Percentiles rank a stretch among this genome's conserved stretches.
These are phyloP conservation scores for Phasianus colchicus DNA, from an alignment of 2,113 vertebrate species.

Conservation along the genomic window DNA sequence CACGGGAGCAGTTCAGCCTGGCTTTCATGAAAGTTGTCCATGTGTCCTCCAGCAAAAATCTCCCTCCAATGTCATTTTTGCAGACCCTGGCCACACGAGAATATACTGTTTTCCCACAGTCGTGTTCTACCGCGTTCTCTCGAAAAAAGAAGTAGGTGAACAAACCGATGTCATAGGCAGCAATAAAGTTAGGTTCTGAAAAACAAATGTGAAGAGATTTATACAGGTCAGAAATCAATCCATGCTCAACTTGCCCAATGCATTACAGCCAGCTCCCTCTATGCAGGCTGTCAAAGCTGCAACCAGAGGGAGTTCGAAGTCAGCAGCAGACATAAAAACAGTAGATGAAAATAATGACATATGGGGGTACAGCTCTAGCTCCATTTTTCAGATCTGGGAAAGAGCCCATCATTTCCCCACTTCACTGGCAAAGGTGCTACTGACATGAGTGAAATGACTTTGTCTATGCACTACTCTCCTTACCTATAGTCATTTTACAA, in stretches of 20 bases:
- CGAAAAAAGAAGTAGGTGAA: slow-evolving; percentile 92
- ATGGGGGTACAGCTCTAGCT: neutral
- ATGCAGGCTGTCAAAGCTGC: slow-evolving; percentile 10
- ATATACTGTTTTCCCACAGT: slow-evolving; percentile 89
- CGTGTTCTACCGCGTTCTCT: slow-evolving; percentile 89
- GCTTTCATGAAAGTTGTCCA: slow-evolving; percentile 94
- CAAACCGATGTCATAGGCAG: slow-evolving; percentile 89
- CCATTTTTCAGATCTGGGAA: neutral
- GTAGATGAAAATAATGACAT: slow-evolving; percentile 17
- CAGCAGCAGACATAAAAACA: slow-evolving; percentile 9
- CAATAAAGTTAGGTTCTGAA: slow-evolving; percentile 91
- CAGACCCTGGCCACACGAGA: slow-evolving; percentile 90
- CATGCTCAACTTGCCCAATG: neutral
- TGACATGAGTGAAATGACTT: slow-evolving; percentile 6
- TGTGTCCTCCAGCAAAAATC: slow-evolving; percentile 90
- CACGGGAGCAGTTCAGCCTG: slow-evolving; percentile 89
- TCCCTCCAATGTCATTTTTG: slow-evolving; percentile 89
- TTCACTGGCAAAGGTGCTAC: slow-evolving; percentile 15
- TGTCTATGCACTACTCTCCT: neutral
- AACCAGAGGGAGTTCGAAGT: neutral
- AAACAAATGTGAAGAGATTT: slow-evolving; percentile 57
- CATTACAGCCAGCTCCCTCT: neutral
- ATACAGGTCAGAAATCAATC: slow-evolving; percentile 44
- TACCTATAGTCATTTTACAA: neutral
- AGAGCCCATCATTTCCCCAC: neutral